These are phyloP conservation scores for Parazoanthus darwini DNA, from an alignment of 92 coral and sea anemone genomes.

Conservation along the genomic window DNA sequence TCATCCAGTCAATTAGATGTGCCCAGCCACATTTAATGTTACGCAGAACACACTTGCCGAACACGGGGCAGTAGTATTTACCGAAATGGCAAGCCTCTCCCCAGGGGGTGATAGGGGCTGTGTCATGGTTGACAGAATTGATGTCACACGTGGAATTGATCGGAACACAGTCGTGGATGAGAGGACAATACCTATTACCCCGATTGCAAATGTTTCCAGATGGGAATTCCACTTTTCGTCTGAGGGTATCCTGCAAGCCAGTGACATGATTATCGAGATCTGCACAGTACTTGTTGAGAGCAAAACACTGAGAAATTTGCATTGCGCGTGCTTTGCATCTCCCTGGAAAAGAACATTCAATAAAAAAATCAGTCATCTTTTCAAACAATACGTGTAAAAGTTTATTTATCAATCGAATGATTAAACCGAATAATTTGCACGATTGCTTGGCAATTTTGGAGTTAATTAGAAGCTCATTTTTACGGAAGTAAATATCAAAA, in stretches of 20 bases:
- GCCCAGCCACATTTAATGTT: conserved; percentile 29
- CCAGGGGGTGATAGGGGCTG: conserved; percentile 35
- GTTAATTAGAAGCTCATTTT: too few species aligned
- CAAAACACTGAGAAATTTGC: conserved; percentile 29
- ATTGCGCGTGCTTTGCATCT: conserved; percentile 4
- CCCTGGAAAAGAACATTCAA: neutral
- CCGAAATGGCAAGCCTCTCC: conserved; percentile 36
- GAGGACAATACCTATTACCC: conserved; percentile 37
- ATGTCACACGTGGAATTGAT: conserved; percentile 17
- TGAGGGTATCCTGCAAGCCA: conserved; percentile 6
- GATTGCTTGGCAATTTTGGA: too few species aligned
- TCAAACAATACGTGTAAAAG: too few species aligned
- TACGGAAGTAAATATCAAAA: too few species aligned
- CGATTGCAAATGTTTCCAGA: neutral
- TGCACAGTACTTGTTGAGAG: conserved; percentile 18
- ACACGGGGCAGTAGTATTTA: conserved; percentile 23
- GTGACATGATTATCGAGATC: neutral
- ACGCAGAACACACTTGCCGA: conserved; percentile 5
- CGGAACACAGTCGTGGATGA: conserved; percentile 12
- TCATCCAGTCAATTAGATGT: conserved; percentile 25
- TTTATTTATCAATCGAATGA: too few species aligned
- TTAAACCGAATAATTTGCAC: too few species aligned
- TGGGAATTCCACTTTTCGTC: neutral
- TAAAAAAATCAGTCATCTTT: neutral
- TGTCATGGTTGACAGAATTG: conserved; percentile 2